A percentile compares a stretch with the other conserved stretches of the same genome.
Conservation (phyloP, 2,888 invertebrate genomes). For the Cancer borealis region DNA sequence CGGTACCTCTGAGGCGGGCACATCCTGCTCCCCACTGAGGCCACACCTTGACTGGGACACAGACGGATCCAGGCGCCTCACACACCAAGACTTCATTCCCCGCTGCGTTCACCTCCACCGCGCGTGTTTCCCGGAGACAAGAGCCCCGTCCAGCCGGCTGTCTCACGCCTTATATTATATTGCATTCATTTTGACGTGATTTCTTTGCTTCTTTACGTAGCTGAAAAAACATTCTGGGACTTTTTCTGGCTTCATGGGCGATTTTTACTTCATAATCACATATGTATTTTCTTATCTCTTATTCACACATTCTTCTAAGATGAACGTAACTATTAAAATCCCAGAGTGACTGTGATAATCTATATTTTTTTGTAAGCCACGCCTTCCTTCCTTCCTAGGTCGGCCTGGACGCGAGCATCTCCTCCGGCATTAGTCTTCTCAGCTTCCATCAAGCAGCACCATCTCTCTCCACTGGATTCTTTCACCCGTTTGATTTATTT, state of each 20-base stretch:
- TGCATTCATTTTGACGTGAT: too few relatives aligned
- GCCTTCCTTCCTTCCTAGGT: neutral
- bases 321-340: too few relatives aligned
- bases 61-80: conserved; percentile 32
- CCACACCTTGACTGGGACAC: neutral
- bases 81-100: conserved; percentile 32
- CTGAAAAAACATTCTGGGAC: too few relatives aligned
- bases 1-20: conserved; percentile 9
- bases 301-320: too few relatives aligned
- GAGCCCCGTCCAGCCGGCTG: neutral
- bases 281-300: too few relatives aligned
- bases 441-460: neutral
- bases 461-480: conserved; percentile 1
- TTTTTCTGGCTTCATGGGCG: too few relatives aligned
- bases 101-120: neutral
- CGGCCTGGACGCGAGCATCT: neutral
- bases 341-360: too few relatives aligned
- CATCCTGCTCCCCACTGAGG: conserved; percentile 13
- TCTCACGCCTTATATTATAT: neutral
- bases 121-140: neutral
- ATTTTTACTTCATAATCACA: too few relatives aligned
- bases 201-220: too few relatives aligned
- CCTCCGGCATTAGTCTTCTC: neutral
- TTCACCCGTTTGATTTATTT: conserved; percentile 33
- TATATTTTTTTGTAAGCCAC: too few relatives aligned